Base-by-base conservation (phyloP, 92 coral and sea anemone species). In the Porites rus region DNA sequence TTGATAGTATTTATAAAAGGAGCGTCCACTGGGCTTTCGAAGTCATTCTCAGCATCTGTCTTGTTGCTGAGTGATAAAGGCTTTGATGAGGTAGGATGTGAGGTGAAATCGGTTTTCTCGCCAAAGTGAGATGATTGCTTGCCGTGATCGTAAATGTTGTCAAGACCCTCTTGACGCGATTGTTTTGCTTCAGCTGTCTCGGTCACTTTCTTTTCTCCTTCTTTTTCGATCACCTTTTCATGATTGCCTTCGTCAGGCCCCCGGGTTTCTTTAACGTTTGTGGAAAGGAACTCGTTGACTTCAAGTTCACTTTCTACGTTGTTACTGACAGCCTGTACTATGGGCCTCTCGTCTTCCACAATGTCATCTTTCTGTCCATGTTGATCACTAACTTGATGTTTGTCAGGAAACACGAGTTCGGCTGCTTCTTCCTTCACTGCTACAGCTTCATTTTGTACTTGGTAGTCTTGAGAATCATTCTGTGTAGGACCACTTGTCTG, bases 71-170 rank as follows among this genome's bases (percentile, higher is more conserved):
- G 46, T 61, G 73, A 50, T 79, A 18, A 46, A 7, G 12, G 46
- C 73, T 79, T 79, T 20, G 83, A 73, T 9, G 83, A 46, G 74
- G 73, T 79, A n/a, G 83, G 7, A 10, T 8, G 31, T 28, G 31
- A 1, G 31, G 2, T 79, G 50, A 66, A 65, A 43, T 18, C 51
- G 62, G 72, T 24, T 65, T 21, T 18, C 68, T 63, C 24, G 22
- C 51, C 61, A 65, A 64, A 64, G 19, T 43, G 63, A 79, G 83
- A 24, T 10, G 74, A 43, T 75, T 50, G 18, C 76, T 72, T 22
- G 58, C 22, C 21, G 22, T 12, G 60, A 12, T 50, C 59, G 31
- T 8, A 14, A 24, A 51, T 17, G 52, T n/a, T 51, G 11, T 19
- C 59, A 8, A 6, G 16, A 1, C 6, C 61, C 4, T 56, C 19